phyloP scores from a whole-genome alignment of 2,888 invertebrate species.

The Thecocarcelia acutangulata region DNA sequence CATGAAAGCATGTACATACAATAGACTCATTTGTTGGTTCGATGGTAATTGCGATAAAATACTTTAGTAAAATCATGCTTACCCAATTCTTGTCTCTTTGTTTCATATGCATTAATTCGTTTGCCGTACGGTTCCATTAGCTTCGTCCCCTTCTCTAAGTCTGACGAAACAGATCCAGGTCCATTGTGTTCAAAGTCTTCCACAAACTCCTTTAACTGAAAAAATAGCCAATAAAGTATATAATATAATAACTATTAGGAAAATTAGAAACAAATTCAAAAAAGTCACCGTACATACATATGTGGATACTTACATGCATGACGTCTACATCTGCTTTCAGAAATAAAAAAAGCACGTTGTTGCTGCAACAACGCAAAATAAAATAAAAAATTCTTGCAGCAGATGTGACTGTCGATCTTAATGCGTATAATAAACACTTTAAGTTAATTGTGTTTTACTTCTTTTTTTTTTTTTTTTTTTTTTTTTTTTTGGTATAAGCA shows the following conservation, averaged over 20 bases:
- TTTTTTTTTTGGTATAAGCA: constrained; percentile 72
- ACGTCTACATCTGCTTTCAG: too few species aligned
- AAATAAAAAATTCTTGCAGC: constrained; percentile 35
- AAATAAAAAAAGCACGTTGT: too few species aligned
- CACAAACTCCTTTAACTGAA: constrained; percentile 84
- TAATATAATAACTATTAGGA: too few species aligned
- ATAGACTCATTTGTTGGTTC: too few species aligned
- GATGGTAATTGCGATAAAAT: not conserved
- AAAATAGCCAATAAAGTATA: too few species aligned
- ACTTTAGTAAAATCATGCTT: constrained; percentile 34
- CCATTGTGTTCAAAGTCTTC: constrained; percentile 88
- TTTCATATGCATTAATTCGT: constrained; percentile 87
- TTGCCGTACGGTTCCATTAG: constrained; percentile 84
- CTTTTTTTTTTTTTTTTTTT: too few species aligned
- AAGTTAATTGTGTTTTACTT: constrained; percentile 74
- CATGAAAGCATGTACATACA: too few species aligned
- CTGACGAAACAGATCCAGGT: constrained; percentile 89
- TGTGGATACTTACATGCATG: not conserved
- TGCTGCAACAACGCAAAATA: too few species aligned
- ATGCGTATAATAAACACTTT: constrained; percentile 80
- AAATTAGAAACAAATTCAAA: too few species aligned
- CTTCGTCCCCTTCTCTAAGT: constrained; percentile 87
- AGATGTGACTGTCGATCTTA: constrained; percentile 75
- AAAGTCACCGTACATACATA: not conserved
- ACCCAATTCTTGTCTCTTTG: constrained; percentile 83